These are phyloP conservation scores for Periphyllus acericola DNA, from an alignment of 2,888 invertebrate genomes.

Conservation along the genomic window DNA sequence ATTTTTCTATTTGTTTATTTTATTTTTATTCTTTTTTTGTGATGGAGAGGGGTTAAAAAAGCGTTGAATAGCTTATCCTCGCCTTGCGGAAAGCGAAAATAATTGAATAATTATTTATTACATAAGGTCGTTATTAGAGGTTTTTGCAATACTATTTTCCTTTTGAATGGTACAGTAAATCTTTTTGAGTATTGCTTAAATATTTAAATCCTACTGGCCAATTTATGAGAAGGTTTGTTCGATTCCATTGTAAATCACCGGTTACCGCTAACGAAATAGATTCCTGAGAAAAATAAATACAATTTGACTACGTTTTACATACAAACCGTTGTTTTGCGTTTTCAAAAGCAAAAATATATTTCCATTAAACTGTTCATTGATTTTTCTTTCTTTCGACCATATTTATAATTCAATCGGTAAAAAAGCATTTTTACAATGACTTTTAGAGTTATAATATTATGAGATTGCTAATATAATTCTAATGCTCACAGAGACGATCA, in stretches of 20 bases:
- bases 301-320: constrained; percentile 22
- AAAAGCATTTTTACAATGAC: too few relatives aligned
- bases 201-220: constrained; percentile 55
- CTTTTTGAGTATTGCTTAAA: constrained; percentile 46
- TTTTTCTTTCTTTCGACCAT: too few relatives aligned
- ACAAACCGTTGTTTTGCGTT: constrained; percentile 9
- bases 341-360: neutral
- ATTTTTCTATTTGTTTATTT: constrained; percentile 62
- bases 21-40: constrained; percentile 38
- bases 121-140: constrained; percentile 50
- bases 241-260: constrained; percentile 46
- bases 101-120: constrained; percentile 61
- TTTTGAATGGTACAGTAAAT: constrained; percentile 51
- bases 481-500: too few relatives aligned
- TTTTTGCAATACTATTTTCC: constrained; percentile 16
- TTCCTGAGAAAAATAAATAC: neutral
- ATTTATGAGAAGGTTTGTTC: constrained; percentile 55
- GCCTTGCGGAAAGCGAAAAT: constrained; percentile 41
- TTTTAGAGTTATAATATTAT: too few relatives aligned
- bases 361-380: too few relatives aligned
- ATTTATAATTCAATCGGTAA: too few relatives aligned
- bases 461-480: too few relatives aligned
- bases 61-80: constrained; percentile 39
- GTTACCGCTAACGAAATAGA: constrained; percentile 27
- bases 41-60: neutral